A percentile compares a stretch with the other conserved stretches of the same genome.
These are phyloP conservation scores for Aplodontia rufa DNA, from an alignment of 2,113 vertebrate genomes.

Conservation along the genomic window DNA sequence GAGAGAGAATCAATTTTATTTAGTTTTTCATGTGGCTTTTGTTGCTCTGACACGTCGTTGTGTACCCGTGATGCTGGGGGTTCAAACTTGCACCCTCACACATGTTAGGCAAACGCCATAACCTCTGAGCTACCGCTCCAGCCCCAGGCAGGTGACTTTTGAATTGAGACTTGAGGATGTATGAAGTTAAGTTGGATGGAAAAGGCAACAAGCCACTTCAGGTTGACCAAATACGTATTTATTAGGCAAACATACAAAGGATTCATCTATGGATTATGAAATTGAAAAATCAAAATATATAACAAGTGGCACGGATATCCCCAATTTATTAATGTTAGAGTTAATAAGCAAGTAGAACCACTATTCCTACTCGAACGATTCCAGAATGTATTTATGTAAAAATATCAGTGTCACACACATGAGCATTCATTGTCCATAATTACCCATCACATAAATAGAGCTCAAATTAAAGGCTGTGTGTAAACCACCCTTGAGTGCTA, in stretches of 20 bases:
- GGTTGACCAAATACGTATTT: not conserved
- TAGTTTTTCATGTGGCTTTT: too few relatives aligned
- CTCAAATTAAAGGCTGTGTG: slow-evolving; percentile 28
- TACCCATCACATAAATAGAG: not conserved
- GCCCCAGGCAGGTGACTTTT: not conserved
- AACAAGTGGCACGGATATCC: not conserved
- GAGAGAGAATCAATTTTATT: too few relatives aligned
- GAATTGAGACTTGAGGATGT: not conserved
- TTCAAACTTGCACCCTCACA: too few relatives aligned
- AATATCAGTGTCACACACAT: not conserved
- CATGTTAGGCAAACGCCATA: too few relatives aligned
- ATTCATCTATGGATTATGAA: not conserved
- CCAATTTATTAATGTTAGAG: not conserved
- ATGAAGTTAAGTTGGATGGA: not conserved
- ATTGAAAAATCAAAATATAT: not conserved
- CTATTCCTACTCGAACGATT: not conserved
- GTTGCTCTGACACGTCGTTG: too few relatives aligned
- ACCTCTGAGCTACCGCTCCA: too few relatives aligned
- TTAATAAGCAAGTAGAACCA: not conserved
- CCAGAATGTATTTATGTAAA: not conserved
- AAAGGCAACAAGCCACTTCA: not conserved
- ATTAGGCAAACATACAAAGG: not conserved
- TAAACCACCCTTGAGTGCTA: not conserved
- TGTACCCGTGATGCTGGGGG: too few relatives aligned
- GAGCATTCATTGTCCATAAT: slow-evolving; percentile 7